Conservation (phyloP, 2,888 invertebrate genomes). For the Andrena camellia region DNA sequence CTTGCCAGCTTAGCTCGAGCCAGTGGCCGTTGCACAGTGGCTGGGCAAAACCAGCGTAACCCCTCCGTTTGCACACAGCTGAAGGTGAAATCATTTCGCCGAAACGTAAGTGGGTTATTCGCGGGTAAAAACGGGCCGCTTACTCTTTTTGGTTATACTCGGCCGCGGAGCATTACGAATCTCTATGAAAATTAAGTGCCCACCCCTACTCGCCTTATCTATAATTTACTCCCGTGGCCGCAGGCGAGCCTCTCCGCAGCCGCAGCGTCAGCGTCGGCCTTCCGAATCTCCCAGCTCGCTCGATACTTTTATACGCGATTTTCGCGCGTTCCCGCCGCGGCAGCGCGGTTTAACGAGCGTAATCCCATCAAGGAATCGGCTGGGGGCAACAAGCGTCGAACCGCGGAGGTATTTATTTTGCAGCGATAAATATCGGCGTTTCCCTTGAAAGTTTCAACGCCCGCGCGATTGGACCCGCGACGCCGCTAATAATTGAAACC, state of each 20-base stretch:
- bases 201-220: conserved; percentile 48
- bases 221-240: conserved; percentile 52
- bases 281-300: conserved; percentile 9
- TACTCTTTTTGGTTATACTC: neutral
- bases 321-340: neutral
- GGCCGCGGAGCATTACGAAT: conserved; percentile 51
- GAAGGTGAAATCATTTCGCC: conserved; percentile 45
- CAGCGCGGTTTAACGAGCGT: neutral
- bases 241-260: neutral
- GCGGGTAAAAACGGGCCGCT: conserved; percentile 7
- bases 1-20: conserved; percentile 38
- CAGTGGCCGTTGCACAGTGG: neutral
- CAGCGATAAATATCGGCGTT: neutral
- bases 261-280: neutral
- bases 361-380: conserved; percentile 17
- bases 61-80: conserved; percentile 21
- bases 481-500: conserved; percentile 33
- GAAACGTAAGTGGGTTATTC: conserved; percentile 41
- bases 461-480: too few relatives aligned
- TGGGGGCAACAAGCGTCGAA: neutral
- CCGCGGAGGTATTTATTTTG: conserved; percentile 8
- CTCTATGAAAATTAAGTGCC: conserved; percentile 65
- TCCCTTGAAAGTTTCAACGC: conserved; percentile 7
- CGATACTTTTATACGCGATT: conserved; percentile 4
- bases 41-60: conserved; percentile 12